These are phyloP conservation scores for Eudyptes chrysolophus DNA, from an alignment of 2,113 vertebrate genomes.

Conservation along the genomic window DNA sequence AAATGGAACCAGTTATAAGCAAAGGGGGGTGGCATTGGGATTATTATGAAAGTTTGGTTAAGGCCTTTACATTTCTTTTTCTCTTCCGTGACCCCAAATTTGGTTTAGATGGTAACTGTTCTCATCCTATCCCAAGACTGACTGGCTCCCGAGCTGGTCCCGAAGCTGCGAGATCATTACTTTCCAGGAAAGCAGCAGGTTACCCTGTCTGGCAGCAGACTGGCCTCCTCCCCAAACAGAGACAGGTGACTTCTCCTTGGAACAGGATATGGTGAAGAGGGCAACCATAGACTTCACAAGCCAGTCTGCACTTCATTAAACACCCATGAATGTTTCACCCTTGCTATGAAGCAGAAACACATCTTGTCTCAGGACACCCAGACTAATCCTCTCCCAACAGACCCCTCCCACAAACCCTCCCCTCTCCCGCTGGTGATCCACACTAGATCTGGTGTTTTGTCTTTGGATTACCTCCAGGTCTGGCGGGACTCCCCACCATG, in stretches of 20 bases:
- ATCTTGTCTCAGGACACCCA: not conserved
- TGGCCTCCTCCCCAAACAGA: not conserved
- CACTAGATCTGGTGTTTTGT: not conserved
- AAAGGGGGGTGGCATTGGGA: slow-evolving; percentile 39
- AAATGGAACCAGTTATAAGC: slow-evolving; percentile 61
- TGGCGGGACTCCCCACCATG: not conserved
- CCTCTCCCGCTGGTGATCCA: not conserved
- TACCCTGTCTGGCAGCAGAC: not conserved
- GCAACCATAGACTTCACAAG: not conserved
- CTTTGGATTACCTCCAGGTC: not conserved
- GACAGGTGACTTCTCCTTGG: not conserved
- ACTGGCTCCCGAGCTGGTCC: slow-evolving; percentile 23
- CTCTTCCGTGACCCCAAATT: slow-evolving; percentile 42
- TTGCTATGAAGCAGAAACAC: not conserved
- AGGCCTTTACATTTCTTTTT: slow-evolving; percentile 62
- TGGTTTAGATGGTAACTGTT: slow-evolving; percentile 39
- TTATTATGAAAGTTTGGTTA: slow-evolving; percentile 67
- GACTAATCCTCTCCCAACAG: not conserved
- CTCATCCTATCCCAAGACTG: slow-evolving; percentile 4
- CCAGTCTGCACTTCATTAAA: not conserved
- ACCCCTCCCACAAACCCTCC: not conserved
- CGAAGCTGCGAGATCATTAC: not conserved
- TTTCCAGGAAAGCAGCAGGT: not conserved
- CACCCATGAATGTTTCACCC: not conserved
- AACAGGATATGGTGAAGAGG: not conserved